A percentile compares a stretch with the other conserved stretches of the same genome.
phyloP scores from a whole-genome alignment of 2,888 invertebrate species.

The Harmothoe impar region DNA sequence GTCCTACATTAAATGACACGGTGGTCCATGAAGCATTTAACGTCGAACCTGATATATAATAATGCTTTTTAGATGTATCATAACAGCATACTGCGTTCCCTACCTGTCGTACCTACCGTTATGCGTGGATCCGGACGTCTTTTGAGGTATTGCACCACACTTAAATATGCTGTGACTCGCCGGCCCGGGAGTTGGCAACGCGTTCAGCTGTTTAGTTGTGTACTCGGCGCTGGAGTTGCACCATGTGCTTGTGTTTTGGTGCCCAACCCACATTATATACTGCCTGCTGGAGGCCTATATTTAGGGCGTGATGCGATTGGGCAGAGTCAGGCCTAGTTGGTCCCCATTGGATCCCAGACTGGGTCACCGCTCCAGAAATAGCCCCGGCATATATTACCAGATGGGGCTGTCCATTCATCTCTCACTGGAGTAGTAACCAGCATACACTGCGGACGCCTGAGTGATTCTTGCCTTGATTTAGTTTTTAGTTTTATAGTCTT shows the following conservation, averaged over 20 bases:
- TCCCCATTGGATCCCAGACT: neutral
- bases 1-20: no score
- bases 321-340: neutral
- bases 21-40: no score
- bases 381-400: neutral
- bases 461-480: neutral
- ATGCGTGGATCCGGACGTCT: no score
- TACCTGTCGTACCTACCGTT: no score
- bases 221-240: neutral
- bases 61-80: no score
- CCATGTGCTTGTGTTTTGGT: neutral
- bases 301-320: conserved; percentile 34
- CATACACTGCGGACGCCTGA: neutral
- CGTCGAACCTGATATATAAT: no score
- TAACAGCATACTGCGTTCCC: no score
- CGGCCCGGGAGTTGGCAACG: no score
- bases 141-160: no score
- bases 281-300: neutral
- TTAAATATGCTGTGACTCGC: no score
- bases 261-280: neutral
- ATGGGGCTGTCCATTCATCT: neutral
- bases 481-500: neutral
- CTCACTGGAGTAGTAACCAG: neutral
- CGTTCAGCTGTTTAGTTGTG: no score
- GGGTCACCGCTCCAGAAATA: neutral